phyloP scores from a whole-genome alignment of 2,888 invertebrate species.

The Empis stercorea region DNA sequence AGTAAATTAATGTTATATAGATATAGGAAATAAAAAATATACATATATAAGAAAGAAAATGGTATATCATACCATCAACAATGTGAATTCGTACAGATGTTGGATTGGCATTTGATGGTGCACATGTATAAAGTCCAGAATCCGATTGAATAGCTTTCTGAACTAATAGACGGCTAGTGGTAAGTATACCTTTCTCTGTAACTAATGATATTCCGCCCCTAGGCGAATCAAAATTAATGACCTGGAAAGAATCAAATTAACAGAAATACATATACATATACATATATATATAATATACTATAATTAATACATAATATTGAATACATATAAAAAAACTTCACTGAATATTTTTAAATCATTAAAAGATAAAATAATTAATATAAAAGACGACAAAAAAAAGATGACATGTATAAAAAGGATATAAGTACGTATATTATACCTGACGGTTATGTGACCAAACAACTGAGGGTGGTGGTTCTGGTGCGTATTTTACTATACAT shows the following conservation, averaged over 20 bases:
- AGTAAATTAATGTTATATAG: too few species aligned
- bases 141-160: constrained; percentile 68
- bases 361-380: neutral
- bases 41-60: too few species aligned
- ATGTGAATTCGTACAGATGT: constrained; percentile 73
- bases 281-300: too few species aligned
- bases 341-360: neutral
- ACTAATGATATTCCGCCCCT: constrained; percentile 78
- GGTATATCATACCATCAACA: constrained; percentile 58
- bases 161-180: constrained; percentile 69
- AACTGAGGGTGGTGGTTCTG: constrained; percentile 72
- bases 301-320: neutral
- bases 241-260: constrained; percentile 37
- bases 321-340: neutral
- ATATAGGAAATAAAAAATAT: too few species aligned
- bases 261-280: neutral
- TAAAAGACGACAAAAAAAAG: neutral
- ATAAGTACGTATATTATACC: constrained; percentile 36
- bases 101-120: constrained; percentile 70
- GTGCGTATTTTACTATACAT: constrained; percentile 69
- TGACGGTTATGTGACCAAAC: constrained; percentile 69
- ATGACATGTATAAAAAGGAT: neutral
- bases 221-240: constrained; percentile 82
- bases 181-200: constrained; percentile 72
- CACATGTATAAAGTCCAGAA: constrained; percentile 72